Evolutionary conservation across 2,888 invertebrate species (phyloP).

Genomic region (Chalcosyrphus nemorum): DNA sequence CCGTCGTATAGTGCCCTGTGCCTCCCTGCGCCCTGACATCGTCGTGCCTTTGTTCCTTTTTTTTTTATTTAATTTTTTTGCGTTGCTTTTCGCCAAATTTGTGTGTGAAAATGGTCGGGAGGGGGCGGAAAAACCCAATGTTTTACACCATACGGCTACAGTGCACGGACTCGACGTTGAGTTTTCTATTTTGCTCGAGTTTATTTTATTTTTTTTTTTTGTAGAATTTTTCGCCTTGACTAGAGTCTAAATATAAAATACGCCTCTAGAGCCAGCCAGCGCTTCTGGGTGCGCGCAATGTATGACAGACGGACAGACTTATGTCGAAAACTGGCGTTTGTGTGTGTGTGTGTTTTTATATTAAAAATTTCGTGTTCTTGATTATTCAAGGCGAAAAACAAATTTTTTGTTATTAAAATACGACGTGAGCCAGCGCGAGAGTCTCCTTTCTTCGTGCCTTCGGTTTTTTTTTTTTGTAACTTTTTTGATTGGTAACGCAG

Average conservation of each 20-base stretch:
- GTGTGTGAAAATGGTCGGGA: constrained; percentile 14
- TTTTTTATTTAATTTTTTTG: no score
- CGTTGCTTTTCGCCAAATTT: no score
- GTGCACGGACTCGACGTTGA: constrained; percentile 46
- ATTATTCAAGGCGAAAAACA: constrained; percentile 66
- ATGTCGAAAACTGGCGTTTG: no score
- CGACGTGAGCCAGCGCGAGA: constrained; percentile 53
- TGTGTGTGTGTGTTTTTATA: constrained; percentile 61
- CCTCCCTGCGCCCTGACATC: neutral
- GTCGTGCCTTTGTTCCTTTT: constrained; percentile 66
- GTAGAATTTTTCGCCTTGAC: constrained; percentile 54
- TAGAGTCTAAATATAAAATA: constrained; percentile 67
- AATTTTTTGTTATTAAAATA: constrained; percentile 71
- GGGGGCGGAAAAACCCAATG: constrained; percentile 22
- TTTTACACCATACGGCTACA: constrained; percentile 41
- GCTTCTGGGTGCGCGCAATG: constrained; percentile 15
- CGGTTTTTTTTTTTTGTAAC: constrained; percentile 1
- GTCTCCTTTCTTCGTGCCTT: constrained; percentile 10
- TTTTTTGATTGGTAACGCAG: no score
- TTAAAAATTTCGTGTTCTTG: constrained; percentile 64
- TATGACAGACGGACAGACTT: constrained; percentile 46
- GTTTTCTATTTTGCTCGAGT: constrained; percentile 62
- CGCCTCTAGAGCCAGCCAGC: no score
- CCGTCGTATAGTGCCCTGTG: no score
- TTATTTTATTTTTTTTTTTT: constrained; percentile 64